These are phyloP conservation scores for Cyrtonyx montezumae DNA, from an alignment of 2,113 vertebrate genomes.

Conservation along the genomic window DNA sequence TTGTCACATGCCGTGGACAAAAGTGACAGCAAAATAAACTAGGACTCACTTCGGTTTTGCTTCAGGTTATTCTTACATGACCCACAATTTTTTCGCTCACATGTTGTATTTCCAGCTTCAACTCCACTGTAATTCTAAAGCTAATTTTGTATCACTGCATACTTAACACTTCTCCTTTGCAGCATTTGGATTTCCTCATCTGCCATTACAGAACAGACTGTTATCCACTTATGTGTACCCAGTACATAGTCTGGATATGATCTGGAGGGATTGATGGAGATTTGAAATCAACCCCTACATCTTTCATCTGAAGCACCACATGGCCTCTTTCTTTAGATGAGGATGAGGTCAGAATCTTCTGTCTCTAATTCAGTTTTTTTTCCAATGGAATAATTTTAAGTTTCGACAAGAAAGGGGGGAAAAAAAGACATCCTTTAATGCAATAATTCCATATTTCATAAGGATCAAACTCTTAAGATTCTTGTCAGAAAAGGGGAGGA, in stretches of 20 bases:
- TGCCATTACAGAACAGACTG: background rate
- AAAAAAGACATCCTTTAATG: background rate
- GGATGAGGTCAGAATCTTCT: background rate
- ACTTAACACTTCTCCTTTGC: background rate
- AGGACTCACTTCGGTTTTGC: background rate
- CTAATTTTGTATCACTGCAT: accelerated
- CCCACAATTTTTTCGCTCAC: too few species aligned
- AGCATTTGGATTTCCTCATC: background rate
- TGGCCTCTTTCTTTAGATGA: background rate
- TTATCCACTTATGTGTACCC: background rate
- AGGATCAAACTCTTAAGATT: slow-evolving; percentile 10
- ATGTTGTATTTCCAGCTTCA: background rate
- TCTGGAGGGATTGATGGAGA: background rate
- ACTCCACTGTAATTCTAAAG: accelerated
- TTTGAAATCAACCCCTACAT: background rate
- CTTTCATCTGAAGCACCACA: background rate
- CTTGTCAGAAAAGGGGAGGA: slow-evolving; percentile 18
- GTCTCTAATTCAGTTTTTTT: slow-evolving; percentile 25
- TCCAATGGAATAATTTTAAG: slow-evolving; percentile 24
- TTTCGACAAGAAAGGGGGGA: background rate
- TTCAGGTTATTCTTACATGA: accelerated
- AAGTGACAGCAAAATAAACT: background rate
- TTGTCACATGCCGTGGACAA: accelerated
- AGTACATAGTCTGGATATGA: background rate
- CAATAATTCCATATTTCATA: slow-evolving; percentile 46